Evolutionary conservation across 2,113 vertebrate species (phyloP), one percentile per base, ranked within the genome.

Genomic region (Campylomormyrus numenius): DNA sequence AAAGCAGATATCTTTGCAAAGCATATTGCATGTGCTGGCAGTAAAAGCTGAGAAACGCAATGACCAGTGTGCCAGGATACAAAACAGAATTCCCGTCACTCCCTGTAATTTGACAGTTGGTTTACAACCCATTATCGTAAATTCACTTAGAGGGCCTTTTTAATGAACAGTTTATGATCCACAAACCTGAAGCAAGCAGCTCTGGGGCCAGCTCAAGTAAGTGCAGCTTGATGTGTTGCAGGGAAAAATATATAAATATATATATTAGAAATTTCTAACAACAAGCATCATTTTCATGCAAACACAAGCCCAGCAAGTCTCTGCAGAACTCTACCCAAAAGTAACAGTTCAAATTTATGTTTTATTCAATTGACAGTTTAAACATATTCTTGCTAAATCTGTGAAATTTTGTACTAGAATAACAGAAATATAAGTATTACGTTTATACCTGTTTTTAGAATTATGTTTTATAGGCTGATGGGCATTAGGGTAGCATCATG

Each of bases 111-210:
- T 91, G 45, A 95, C 95, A 94, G 92, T 91, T 90, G 92, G 93
- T 96, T 95, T 92, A 92, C 87, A 94, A 94, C 92, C 90, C 92
- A 92, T 95, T 88, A 77, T 94, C 91, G 90, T 92, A 89, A 92
- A 94, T 94, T 94, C 92, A 62, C 85, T 35, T 92, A 17, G 88
- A 66, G 49, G 3, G 1, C 88, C 87, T 66, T 91, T 95, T 91
- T 88, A 88, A 91, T 85, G 92, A 94, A 93, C 91, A 92, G 92
- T 93, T 95, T 95, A 95, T 94, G 93, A 92, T 93, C 90, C 49
- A 87, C 92, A 88, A 91, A 89, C 88, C 31, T 91, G 87, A 88
- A 88, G 90, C 2, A 1, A 48, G 77, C 52, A 87, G 62, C 58
- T 48, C 24, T 48, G 45, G 27, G 35, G 24, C 13, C 42, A 42